Conservation (phyloP, 2,888 invertebrate species). For the Dugesia japonica region DNA sequence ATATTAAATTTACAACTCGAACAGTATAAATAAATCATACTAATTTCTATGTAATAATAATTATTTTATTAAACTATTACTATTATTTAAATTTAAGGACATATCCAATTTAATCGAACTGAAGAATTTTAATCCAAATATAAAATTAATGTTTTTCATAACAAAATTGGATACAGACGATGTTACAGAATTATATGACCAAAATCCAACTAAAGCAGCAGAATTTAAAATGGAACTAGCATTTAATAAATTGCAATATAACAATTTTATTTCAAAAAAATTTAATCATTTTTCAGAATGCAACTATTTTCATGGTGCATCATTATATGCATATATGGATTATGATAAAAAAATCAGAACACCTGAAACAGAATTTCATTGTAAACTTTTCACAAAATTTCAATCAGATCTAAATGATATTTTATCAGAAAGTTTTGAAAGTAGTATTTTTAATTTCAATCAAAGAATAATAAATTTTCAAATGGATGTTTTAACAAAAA, state of each 20-base stretch:
- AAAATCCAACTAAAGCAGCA: not conserved
- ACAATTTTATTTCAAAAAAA: not conserved
- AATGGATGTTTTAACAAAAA: not conserved
- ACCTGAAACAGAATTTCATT: not conserved
- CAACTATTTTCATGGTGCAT: not conserved
- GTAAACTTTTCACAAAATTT: not conserved
- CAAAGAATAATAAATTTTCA: not conserved
- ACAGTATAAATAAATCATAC: too few relatives aligned
- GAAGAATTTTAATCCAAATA: not conserved
- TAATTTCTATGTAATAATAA: too few relatives aligned
- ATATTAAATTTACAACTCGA: too few relatives aligned
- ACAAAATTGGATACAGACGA: constrained; percentile 17
- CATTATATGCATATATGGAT: not conserved
- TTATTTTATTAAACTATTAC: too few relatives aligned
- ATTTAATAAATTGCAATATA: constrained; percentile 3
- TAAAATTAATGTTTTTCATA: not conserved
- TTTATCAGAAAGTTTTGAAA: not conserved
- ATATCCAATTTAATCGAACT: not conserved
- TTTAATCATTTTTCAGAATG: not conserved
- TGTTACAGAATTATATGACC: not conserved
- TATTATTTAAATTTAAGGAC: constrained; percentile 22
- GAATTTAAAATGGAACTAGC: constrained; percentile 7
- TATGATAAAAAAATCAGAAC: not conserved
- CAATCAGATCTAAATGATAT: not conserved
- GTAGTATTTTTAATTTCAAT: not conserved